phyloP scores from a whole-genome alignment of 2,888 invertebrate genomes.

The Agonopterix subpropinquella region DNA sequence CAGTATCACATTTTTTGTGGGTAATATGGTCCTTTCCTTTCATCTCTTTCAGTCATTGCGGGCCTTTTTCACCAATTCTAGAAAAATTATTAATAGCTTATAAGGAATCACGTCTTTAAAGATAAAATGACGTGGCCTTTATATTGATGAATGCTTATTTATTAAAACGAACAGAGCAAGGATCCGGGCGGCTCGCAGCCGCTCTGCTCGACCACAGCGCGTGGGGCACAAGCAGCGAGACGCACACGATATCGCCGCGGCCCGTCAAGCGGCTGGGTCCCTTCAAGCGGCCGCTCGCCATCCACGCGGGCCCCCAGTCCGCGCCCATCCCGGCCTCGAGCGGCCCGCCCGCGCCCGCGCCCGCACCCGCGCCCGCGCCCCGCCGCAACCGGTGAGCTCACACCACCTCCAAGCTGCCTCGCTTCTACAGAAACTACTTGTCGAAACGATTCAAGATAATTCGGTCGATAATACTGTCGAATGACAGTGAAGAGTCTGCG shows the following conservation, averaged over 20 bases:
- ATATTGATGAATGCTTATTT: constrained; percentile 3
- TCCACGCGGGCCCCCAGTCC: constrained; percentile 19
- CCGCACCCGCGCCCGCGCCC: constrained; percentile 23
- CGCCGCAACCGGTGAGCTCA: constrained; percentile 53
- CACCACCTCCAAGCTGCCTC: not conserved
- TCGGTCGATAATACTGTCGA: too few species aligned
- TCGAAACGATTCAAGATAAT: too few species aligned
- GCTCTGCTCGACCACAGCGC: constrained; percentile 74
- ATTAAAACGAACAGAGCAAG: constrained; percentile 34
- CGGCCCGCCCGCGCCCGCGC: constrained; percentile 11
- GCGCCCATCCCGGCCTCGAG: constrained; percentile 22
- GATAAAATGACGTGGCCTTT: too few species aligned
- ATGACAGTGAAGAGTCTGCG: too few species aligned
- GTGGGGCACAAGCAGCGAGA: constrained; percentile 46
- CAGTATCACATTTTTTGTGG: too few species aligned
- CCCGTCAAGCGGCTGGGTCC: constrained; percentile 81
- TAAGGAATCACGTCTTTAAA: too few species aligned
- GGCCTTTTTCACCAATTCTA: too few species aligned
- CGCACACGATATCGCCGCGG: constrained; percentile 75
- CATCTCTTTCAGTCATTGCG: too few species aligned
- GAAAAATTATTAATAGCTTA: too few species aligned
- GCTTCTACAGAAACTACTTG: too few species aligned
- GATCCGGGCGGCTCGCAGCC: constrained; percentile 71
- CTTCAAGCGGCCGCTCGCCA: constrained; percentile 72
- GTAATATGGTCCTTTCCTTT: too few species aligned